phyloP scores from a whole-genome alignment of 2,113 vertebrate species.

The Chamaea fasciata region DNA sequence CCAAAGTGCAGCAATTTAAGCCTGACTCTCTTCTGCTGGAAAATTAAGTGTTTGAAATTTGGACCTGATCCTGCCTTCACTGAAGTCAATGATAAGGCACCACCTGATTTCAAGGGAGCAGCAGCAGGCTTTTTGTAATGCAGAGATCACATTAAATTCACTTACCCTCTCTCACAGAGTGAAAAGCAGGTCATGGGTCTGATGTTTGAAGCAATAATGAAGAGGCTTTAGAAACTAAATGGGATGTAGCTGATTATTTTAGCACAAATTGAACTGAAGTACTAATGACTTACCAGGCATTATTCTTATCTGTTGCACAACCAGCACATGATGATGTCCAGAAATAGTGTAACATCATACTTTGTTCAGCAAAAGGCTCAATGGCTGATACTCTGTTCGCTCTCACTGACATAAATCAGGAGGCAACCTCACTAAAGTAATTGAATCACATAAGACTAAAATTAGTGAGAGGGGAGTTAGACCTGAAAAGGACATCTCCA shows the following conservation, averaged over 20 bases:
- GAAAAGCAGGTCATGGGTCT: conserved; percentile 51
- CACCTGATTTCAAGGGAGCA: background rate
- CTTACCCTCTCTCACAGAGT: conserved; percentile 8
- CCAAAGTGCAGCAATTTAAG: conserved; percentile 19
- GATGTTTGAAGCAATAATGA: conserved; percentile 52
- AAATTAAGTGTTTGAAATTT: conserved; percentile 40
- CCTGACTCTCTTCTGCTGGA: background rate
- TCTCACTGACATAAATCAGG: background rate
- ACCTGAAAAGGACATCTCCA: background rate
- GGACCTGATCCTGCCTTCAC: conserved; percentile 3
- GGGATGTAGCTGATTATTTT: conserved; percentile 61
- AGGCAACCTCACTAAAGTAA: background rate
- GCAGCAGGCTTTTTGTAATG: background rate
- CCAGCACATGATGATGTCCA: conserved; percentile 14
- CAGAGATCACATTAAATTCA: conserved; percentile 33
- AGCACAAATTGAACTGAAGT: conserved; percentile 50
- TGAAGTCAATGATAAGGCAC: background rate
- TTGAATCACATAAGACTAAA: background rate
- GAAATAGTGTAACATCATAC: conserved; percentile 40
- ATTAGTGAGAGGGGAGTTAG: background rate
- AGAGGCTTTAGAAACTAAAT: conserved; percentile 44
- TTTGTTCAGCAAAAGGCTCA: background rate
- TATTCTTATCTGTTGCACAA: conserved; percentile 54
- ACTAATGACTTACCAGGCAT: conserved; percentile 52
- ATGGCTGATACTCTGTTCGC: background rate